phyloP scores from a whole-genome alignment of 30 jellyfish, hydroid and myxozoan species.

The Aurelia coerulea region DNA sequence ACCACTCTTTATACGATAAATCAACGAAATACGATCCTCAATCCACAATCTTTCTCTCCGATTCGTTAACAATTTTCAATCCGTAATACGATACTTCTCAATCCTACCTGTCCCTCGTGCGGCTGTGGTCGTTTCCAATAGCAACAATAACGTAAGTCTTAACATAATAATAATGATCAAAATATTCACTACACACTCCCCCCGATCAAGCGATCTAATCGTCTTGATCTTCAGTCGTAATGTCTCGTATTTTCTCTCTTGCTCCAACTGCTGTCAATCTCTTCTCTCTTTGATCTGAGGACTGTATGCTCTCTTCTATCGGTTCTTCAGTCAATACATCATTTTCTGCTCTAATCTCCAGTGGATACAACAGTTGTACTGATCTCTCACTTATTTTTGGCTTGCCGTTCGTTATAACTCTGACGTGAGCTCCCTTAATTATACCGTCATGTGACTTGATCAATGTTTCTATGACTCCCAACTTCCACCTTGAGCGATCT shows the following conservation, averaged over 20 bases:
- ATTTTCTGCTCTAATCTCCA: not conserved
- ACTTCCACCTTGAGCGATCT: constrained; percentile 13
- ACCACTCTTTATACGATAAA: not conserved
- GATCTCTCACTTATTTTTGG: constrained; percentile 2
- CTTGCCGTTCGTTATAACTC: not conserved
- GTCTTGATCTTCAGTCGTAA: too few species aligned
- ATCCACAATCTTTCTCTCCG: constrained; percentile 23
- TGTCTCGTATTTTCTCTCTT: too few species aligned
- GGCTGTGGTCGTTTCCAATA: constrained; percentile 14
- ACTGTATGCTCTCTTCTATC: too few species aligned
- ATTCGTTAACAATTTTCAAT: constrained; percentile 2
- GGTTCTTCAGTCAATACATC: not conserved
- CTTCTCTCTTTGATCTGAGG: too few species aligned
- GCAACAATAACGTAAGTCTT: too few species aligned
- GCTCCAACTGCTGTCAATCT: too few species aligned
- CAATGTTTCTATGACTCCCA: not conserved
- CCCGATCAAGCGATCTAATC: too few species aligned
- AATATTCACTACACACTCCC: too few species aligned
- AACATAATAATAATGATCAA: too few species aligned
- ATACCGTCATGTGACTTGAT: constrained; percentile 9
- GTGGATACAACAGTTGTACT: not conserved
- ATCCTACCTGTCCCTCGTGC: constrained; percentile 30
- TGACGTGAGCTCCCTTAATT: not conserved
- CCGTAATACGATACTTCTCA: constrained; percentile 20
- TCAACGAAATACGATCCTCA: constrained; percentile 11